Base-by-base conservation (phyloP, 2,888 invertebrate genomes). In the Sepioteuthis lessoniana region DNA sequence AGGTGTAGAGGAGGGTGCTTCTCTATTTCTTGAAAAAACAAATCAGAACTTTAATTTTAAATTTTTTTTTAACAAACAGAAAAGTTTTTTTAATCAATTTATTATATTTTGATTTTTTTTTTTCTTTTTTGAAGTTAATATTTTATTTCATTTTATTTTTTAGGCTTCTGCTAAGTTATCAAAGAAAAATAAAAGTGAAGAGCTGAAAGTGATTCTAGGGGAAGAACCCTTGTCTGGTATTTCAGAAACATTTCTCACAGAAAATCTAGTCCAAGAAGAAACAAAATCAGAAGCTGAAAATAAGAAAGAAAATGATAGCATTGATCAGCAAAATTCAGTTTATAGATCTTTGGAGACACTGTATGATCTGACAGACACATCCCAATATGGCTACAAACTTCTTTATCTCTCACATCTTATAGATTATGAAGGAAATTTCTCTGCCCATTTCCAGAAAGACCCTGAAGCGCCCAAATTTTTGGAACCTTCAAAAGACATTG, bases 391-490 rank as follows among this genome's bases (percentile, higher is more conserved):
- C 76, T 76, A n/a, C 76, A 76, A 76, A 76, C n/a, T 76, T 16
- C 76, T 76, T 35, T 76, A 76, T 76, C 76, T 76, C 2, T 76
- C 76, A n/a, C 76, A 76, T 76, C 76, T 35, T 76, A 35, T 76
- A 35, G 35, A 76, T 76, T 76, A 76, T 16, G 76, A 76, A 19
- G 76, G 76, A 10, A 10, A 76, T 76, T 76, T 76, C 76, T 76
- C 76, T n/a, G n/a, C 76, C 13, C 76, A 76, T n/a, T 76, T 76
- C n/a, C 76, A n/a, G n/a, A 76, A 76, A 76, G 76, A 76, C 76
- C 35, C 76, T 0, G n/a, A 76, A n/a, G 76, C 76, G 8, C 76
- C 76, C n/a, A 76, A 76, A 76, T 76, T 76, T 76, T n/a, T 76
- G n/a, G n/a, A 76, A 35, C 76, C 76, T 35, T 76, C 76, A 16